Evolutionary conservation across 2,797 vertebrate species (phyloP), one percentile per base, ranked within the genome.

Genomic region (Arctocebus calabarensis): DNA sequence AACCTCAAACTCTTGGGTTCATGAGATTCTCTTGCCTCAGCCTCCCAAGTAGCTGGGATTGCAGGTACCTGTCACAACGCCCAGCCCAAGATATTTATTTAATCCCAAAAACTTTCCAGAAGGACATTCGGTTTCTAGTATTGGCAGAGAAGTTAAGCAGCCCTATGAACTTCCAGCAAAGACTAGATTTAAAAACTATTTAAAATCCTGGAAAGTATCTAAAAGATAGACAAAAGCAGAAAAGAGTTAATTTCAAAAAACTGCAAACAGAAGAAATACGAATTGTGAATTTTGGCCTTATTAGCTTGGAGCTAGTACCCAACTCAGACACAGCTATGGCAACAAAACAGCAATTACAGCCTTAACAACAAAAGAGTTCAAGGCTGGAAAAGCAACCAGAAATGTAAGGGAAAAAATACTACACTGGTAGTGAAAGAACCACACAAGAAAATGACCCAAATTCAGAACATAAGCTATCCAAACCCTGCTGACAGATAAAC

Each of bases 321-420:
- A 92, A 71, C 20, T 86, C 29, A 62, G 6, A 59, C 13, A 59
- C 22, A 77, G 9, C 22, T 43, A 55, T 10, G 43, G 27, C 27
- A 90, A 34, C 25, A 68, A 52, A 88, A 45, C 1, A 52, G 10
- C 20, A 75, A 48, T 3, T 57, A 74, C 0, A 32, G 32, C n/a
- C 57, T 87, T 68, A 75, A 40, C 32, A 83, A 62, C 52, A 88
- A 96, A 87, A 84, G 77, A 75, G 77, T 37, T 83, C 45, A 92
- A 68, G 45, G n/a, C 3, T 45, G 16, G 70, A 81, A 64, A 86
- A 34, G 64, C 40, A 68, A 29, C 34, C 62, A 43, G 29, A 94
- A 93, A 90, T 57, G 16, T 84, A 43, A 84, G 6, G 61, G 52
- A 27, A 75, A 84, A 96, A 88, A 48, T 48, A 48, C 48, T 48